Conservation (phyloP, 2,797 vertebrate genomes). For the Gobionotothen gibberifrons region DNA sequence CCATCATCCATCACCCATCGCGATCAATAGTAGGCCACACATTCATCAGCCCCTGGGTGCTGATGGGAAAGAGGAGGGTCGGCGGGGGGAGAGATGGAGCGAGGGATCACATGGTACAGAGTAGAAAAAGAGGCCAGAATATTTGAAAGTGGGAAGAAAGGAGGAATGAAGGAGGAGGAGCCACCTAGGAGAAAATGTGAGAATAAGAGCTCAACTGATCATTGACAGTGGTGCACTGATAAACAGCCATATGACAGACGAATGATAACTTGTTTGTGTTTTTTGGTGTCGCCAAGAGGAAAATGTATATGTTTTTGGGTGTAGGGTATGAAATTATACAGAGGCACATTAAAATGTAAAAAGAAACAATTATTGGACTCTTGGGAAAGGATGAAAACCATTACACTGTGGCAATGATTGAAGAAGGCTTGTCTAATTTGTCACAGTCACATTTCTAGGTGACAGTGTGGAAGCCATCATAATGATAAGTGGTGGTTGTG, state of each 20-base stretch:
- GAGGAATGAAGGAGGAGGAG: slow-evolving; percentile 59
- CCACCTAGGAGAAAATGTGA: slow-evolving; percentile 26
- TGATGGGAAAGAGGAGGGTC: slow-evolving; percentile 71
- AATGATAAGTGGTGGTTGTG: slow-evolving; percentile 88
- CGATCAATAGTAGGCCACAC: slow-evolving; percentile 92
- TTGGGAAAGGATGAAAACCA: slow-evolving; percentile 23
- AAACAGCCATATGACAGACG: slow-evolving; percentile 30
- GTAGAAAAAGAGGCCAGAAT: slow-evolving; percentile 45
- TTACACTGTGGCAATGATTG: slow-evolving; percentile 39
- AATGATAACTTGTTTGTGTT: slow-evolving; percentile 21
- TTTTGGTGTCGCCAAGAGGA: slow-evolving; percentile 13
- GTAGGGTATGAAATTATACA: slow-evolving; percentile 32
- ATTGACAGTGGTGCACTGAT: slow-evolving; percentile 13
- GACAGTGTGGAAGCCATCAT: slow-evolving; percentile 90
- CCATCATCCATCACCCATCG: slow-evolving; percentile 89
- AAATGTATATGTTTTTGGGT: slow-evolving; percentile 27
- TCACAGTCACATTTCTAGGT: slow-evolving; percentile 49
- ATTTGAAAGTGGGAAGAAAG: slow-evolving; percentile 50
- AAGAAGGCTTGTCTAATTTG: slow-evolving; percentile 58
- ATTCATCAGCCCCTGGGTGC: slow-evolving; percentile 85
- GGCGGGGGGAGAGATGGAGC: slow-evolving; percentile 32
- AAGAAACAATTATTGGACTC: slow-evolving; percentile 25
- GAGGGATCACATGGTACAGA: slow-evolving; percentile 60
- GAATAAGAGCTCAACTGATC: slow-evolving; percentile 23
- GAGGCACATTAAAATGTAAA: slow-evolving; percentile 38